Evolutionary conservation across 2,113 vertebrate genomes (phyloP).

Genomic region (Columba janthina): DNA sequence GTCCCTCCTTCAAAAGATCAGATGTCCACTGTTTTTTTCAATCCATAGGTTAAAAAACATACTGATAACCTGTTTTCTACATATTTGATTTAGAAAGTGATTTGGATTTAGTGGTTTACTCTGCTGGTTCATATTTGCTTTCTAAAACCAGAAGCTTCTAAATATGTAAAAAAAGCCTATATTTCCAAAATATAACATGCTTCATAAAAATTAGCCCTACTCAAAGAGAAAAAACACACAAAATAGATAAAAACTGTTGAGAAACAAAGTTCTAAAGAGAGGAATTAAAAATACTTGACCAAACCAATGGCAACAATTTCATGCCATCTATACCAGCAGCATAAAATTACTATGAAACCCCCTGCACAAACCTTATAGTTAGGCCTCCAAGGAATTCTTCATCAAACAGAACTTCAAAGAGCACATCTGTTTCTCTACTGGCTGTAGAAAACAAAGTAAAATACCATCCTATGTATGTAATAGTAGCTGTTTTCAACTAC

Average conservation of each 20-base stretch:
- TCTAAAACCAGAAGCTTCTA: background rate
- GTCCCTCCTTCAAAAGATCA: background rate
- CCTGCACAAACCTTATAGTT: constrained; percentile 85
- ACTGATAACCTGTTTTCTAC: background rate
- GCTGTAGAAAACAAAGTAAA: constrained; percentile 76
- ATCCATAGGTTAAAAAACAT: background rate
- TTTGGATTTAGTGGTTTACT: background rate
- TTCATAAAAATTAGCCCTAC: background rate
- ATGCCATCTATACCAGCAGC: background rate
- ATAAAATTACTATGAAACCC: background rate
- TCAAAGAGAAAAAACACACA: background rate
- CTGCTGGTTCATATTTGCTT: background rate
- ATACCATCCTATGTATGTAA: background rate
- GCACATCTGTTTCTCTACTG: constrained; percentile 90
- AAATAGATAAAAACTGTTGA: background rate
- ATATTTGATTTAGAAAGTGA: background rate
- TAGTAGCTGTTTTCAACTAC: background rate
- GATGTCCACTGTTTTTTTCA: background rate
- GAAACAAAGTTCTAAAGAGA: background rate
- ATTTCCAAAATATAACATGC: background rate
- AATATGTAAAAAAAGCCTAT: background rate
- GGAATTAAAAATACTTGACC: background rate
- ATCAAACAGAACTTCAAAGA: constrained; percentile 98
- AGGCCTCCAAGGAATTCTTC: constrained; percentile 96
- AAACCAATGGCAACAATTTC: background rate